Percentiles rank a stretch among this genome's conserved stretches.
Evolutionary conservation across 2,113 vertebrate genomes (phyloP).

Genomic region (Hippoglossus stenolepis): DNA sequence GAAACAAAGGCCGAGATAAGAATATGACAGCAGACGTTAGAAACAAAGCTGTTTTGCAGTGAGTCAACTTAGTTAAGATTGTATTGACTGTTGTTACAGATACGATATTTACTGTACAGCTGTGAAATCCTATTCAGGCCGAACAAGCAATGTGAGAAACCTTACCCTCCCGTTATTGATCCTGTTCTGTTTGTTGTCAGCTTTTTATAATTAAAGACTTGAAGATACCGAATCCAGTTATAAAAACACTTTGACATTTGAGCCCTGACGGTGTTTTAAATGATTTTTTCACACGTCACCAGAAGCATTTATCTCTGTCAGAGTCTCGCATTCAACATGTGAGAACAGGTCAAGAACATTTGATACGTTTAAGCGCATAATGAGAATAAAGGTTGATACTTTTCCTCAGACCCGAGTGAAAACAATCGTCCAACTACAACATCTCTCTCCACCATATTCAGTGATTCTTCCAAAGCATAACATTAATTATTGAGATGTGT

Average conservation of each 20-base stretch:
- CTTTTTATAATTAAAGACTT: slow-evolving; percentile 17
- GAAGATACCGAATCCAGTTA: slow-evolving; percentile 10
- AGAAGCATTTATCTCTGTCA: slow-evolving; percentile 43
- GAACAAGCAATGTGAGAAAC: background rate
- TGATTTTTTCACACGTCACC: slow-evolving; percentile 47
- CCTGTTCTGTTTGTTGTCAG: slow-evolving; percentile 30
- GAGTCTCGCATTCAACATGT: slow-evolving; percentile 32
- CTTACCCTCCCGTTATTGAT: slow-evolving; percentile 13
- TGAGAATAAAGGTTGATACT: slow-evolving; percentile 43
- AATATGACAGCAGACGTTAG: background rate
- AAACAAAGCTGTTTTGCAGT: slow-evolving; percentile 7
- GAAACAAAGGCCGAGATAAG: slow-evolving; percentile 2
- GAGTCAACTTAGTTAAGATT: background rate
- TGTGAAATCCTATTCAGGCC: background rate
- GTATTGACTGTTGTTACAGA: background rate
- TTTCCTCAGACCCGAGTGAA: slow-evolving; percentile 29
- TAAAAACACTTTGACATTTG: slow-evolving; percentile 10
- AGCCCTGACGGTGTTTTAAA: slow-evolving; percentile 37
- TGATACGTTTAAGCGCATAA: slow-evolving; percentile 22
- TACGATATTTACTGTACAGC: background rate
- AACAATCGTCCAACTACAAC: slow-evolving; percentile 54
- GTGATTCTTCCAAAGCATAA: slow-evolving; percentile 52
- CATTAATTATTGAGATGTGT: slow-evolving; percentile 71
- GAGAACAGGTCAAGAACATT: slow-evolving; percentile 26
- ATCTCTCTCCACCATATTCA: slow-evolving; percentile 54